Evolutionary conservation across 1,140 invertebrate species (phyloP).

Genomic region (Fopius arisanus): DNA sequence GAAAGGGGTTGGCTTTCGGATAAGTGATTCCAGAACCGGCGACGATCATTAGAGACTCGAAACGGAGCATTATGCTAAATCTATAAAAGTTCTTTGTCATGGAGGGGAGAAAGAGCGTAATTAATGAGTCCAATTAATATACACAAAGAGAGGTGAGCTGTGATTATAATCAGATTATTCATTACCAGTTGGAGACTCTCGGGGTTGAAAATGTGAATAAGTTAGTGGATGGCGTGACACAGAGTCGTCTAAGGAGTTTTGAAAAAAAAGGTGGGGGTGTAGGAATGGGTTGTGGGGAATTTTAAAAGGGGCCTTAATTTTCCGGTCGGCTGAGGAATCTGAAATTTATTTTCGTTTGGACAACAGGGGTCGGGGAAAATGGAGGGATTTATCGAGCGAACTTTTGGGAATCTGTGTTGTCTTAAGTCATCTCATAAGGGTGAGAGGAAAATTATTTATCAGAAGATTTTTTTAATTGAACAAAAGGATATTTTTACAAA

Average conservation of each 20-base stretch:
- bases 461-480: no score
- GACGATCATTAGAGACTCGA: conserved; percentile 9
- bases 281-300: not conserved
- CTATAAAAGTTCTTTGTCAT: not conserved
- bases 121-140: conserved; percentile 21
- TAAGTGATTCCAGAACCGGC: conserved; percentile 3
- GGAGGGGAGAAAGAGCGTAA: not conserved
- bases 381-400: not conserved
- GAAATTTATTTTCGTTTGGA: conserved; percentile 15
- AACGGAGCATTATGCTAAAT: conserved; percentile 4
- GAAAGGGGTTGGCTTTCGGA: not conserved
- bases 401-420: not conserved
- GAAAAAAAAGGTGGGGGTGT: not conserved
- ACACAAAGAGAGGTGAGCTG: not conserved
- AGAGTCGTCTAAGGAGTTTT: not conserved
- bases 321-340: conserved; percentile 20
- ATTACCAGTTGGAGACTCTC: conserved; percentile 2
- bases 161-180: conserved; percentile 22
- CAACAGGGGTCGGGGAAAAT: not conserved
- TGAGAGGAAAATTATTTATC: no score
- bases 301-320: conserved; percentile 18
- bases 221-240: conserved; percentile 18
- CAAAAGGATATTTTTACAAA: no score
- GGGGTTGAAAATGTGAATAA: conserved; percentile 12
- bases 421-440: not conserved